Evolutionary conservation across 2,113 vertebrate genomes (phyloP).

Genomic region (Australoheros scitulus): DNA sequence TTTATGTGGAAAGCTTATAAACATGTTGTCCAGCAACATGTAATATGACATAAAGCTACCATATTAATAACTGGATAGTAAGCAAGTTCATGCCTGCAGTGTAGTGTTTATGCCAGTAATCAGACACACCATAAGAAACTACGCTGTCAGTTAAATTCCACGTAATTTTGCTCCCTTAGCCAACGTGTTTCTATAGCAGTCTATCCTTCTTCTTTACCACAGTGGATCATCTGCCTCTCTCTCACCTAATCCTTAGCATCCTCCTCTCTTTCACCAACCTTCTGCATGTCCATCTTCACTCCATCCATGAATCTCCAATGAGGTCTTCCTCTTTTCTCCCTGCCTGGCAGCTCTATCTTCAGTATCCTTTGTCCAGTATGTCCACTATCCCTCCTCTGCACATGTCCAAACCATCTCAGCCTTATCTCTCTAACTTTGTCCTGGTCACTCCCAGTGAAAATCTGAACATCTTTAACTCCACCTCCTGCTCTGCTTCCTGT

Average conservation of each 20-base stretch:
- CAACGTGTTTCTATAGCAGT: not conserved
- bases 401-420: not conserved
- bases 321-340: not conserved
- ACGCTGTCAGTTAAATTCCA: not conserved
- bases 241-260: not conserved
- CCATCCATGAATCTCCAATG: not conserved
- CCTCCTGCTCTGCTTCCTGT: not conserved
- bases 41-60: not conserved
- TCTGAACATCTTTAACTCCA: not conserved
- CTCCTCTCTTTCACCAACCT: not conserved
- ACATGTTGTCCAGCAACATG: not conserved
- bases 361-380: not conserved
- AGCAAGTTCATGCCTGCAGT: not conserved
- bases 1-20: not conserved
- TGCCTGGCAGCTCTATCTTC: not conserved
- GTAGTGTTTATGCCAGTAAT: not conserved
- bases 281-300: not conserved
- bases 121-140: not conserved
- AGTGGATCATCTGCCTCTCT: not conserved
- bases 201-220: not conserved
- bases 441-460: not conserved
- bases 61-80: not conserved
- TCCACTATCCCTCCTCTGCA: not conserved
- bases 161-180: not conserved
- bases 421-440: not conserved